phyloP scores from a whole-genome alignment of 1,140 invertebrate species.

The Drosophila nasuta region DNA sequence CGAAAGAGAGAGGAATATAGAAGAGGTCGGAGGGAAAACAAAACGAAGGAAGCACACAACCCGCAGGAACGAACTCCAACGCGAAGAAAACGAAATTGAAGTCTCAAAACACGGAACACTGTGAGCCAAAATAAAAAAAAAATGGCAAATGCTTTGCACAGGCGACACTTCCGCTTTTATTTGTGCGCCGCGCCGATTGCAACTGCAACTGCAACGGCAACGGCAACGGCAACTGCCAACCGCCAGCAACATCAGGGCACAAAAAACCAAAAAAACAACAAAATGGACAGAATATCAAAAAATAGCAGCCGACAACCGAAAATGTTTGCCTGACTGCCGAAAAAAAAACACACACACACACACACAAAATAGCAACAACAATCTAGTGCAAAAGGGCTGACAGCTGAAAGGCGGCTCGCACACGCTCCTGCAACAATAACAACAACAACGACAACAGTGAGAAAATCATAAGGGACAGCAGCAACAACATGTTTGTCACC shows the following conservation, averaged over 20 bases:
- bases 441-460: constrained; percentile 27
- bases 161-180: constrained; percentile 73
- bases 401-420: constrained; percentile 58
- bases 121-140: constrained; percentile 1
- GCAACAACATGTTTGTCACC: constrained; percentile 61
- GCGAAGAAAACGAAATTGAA: background rate
- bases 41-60: background rate
- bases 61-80: background rate
- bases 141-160: constrained; percentile 13
- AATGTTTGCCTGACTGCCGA: constrained; percentile 77
- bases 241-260: constrained; percentile 57
- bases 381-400: constrained; percentile 29
- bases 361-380: background rate
- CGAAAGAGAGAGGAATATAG: background rate
- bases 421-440: constrained; percentile 37
- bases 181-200: constrained; percentile 65
- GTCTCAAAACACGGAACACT: constrained; percentile 1
- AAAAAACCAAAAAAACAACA: constrained; percentile 38
- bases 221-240: constrained; percentile 59
- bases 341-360: constrained; percentile 48
- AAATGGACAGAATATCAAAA: background rate
- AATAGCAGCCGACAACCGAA: constrained; percentile 49
- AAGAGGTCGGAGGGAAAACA: background rate
- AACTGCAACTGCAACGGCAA: constrained; percentile 76
- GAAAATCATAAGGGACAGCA: constrained; percentile 51